A percentile compares a stretch with the other conserved stretches of the same genome.
Conservation (phyloP, 35 echinoderm and acorn worm genomes). For the Heliocidaris tuberculata region DNA sequence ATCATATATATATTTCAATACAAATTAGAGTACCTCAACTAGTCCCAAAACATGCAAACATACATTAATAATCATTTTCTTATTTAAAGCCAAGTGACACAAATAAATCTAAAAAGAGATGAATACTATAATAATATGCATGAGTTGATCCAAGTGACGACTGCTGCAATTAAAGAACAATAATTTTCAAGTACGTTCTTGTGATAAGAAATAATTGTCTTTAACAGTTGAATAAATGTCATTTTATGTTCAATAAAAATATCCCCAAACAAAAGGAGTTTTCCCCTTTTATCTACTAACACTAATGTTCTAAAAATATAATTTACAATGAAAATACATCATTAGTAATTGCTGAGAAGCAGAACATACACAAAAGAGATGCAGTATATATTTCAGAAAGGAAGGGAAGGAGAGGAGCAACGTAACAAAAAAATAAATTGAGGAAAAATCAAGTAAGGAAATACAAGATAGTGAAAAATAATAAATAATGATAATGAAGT, state of each 20-base stretch:
- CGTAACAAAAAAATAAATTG: too few species aligned
- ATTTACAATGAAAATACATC: not conserved
- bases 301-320: not conserved
- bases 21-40: not conserved
- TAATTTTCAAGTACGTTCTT: too few species aligned
- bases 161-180: too few species aligned
- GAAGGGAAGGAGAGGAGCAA: not conserved
- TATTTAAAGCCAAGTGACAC: too few species aligned
- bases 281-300: too few species aligned
- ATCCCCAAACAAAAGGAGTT: not conserved
- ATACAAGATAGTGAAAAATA: too few species aligned
- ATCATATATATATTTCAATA: not conserved
- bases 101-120: too few species aligned
- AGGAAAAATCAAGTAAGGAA: too few species aligned
- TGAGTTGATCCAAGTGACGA: not conserved
- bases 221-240: not conserved
- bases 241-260: not conserved
- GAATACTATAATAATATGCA: not conserved
- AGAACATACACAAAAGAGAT: not conserved
- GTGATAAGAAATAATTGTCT: not conserved
- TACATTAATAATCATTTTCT: too few species aligned
- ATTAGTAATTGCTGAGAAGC: not conserved
- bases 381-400: not conserved
- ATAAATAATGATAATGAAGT: too few species aligned
- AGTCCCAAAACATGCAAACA: not conserved